phyloP scores from a whole-genome alignment of 2,797 vertebrate species.

The Falco cherrug region DNA sequence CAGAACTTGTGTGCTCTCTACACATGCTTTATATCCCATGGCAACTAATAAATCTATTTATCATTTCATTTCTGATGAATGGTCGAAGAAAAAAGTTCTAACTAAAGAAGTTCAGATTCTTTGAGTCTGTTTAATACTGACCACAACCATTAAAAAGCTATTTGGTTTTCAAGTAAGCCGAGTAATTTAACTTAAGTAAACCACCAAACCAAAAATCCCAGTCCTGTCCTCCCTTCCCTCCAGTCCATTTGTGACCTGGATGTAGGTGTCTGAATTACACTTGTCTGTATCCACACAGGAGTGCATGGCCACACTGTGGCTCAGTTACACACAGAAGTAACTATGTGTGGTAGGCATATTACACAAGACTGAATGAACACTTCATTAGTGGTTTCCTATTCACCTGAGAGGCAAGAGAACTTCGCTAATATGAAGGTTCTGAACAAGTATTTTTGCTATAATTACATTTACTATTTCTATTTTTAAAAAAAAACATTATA shows the following conservation, averaged over 20 bases:
- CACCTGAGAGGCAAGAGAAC: neutral
- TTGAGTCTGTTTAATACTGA: neutral
- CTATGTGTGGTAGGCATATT: neutral
- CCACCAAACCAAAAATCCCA: neutral
- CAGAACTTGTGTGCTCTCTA: neutral
- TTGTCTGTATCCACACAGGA: neutral
- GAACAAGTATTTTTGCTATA: neutral
- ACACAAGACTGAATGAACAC: neutral
- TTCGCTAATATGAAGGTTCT: neutral
- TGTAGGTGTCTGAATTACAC: neutral
- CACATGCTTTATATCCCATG: neutral
- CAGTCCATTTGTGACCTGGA: neutral
- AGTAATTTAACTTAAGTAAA: neutral
- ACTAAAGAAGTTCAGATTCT: neutral
- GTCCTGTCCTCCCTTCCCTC: neutral
- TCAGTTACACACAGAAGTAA: neutral
- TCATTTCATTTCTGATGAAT: neutral
- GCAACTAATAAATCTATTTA: neutral
- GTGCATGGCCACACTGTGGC: neutral
- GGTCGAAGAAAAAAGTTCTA: neutral
- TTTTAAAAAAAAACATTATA: neutral
- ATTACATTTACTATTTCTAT: neutral
- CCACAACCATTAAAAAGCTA: neutral
- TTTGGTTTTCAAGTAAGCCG: neutral
- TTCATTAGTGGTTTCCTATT: neutral